phyloP scores from a whole-genome alignment of 2,113 vertebrate genomes.

The Sylvilagus bachmani region DNA sequence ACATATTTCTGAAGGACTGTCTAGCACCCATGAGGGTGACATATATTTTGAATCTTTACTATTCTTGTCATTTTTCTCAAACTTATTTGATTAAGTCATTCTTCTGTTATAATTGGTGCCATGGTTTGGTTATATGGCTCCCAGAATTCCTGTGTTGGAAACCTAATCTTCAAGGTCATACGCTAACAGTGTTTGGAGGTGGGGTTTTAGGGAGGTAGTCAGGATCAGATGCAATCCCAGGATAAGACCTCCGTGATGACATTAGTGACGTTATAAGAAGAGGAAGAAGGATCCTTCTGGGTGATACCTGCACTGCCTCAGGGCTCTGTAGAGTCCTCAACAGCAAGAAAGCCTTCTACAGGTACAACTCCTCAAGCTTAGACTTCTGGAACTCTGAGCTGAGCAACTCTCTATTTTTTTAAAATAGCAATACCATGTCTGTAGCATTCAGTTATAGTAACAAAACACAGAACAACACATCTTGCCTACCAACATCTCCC shows the following conservation, averaged over 20 bases:
- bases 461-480: background rate
- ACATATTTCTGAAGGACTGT: background rate
- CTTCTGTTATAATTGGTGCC: background rate
- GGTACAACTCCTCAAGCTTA: background rate
- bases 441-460: background rate
- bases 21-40: background rate
- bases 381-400: background rate
- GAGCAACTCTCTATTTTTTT: background rate
- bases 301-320: background rate
- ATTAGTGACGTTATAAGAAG: background rate
- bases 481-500: background rate
- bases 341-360: background rate
- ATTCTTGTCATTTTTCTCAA: background rate
- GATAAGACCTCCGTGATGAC: background rate
- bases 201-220: background rate
- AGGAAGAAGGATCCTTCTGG: background rate
- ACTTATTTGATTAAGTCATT: background rate
- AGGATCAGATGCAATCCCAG: background rate
- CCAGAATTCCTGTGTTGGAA: background rate
- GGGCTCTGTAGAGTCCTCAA: background rate
- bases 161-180: background rate
- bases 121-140: background rate
- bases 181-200: background rate
- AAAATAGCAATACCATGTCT: background rate
- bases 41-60: background rate